Conservation (phyloP, 2,888 invertebrate species). For the Monoplex corrugatus region DNA sequence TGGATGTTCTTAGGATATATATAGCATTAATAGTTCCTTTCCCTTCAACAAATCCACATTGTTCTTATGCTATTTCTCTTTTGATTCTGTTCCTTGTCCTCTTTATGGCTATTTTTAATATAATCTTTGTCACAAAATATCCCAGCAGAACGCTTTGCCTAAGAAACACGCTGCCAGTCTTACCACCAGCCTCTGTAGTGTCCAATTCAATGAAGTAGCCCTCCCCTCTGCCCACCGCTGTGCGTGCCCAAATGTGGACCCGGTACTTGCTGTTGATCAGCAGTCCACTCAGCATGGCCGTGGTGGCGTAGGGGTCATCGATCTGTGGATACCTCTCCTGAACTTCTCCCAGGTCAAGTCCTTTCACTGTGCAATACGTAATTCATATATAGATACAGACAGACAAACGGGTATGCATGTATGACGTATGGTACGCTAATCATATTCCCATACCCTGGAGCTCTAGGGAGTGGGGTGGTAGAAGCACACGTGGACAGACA, state of each 20-base stretch:
- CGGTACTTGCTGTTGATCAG: slow-evolving; percentile 93
- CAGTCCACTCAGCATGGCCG: slow-evolving; percentile 93
- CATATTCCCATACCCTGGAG: neutral
- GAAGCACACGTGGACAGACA: too few relatives aligned
- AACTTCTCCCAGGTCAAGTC: slow-evolving; percentile 81
- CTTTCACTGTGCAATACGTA: slow-evolving; percentile 81
- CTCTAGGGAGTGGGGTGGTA: too few relatives aligned
- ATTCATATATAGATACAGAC: too few relatives aligned
- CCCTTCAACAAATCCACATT: too few relatives aligned
- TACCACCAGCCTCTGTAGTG: slow-evolving; percentile 70
- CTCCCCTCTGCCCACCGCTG: slow-evolving; percentile 93
- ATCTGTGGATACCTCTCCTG: slow-evolving; percentile 90
- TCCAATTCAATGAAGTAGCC: slow-evolving; percentile 79
- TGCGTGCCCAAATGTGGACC: slow-evolving; percentile 90
- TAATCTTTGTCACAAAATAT: too few relatives aligned
- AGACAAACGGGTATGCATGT: neutral
- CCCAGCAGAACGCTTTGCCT: too few relatives aligned
- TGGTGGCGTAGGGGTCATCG: slow-evolving; percentile 88
- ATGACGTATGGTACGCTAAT: neutral
- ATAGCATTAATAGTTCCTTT: too few relatives aligned
- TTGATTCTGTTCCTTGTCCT: too few relatives aligned
- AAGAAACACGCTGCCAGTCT: too few relatives aligned
- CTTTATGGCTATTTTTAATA: too few relatives aligned
- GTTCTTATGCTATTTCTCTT: too few relatives aligned
- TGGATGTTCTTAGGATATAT: too few relatives aligned